Conservation (phyloP, 2,797 vertebrate species). For the Cuculus canorus region DNA sequence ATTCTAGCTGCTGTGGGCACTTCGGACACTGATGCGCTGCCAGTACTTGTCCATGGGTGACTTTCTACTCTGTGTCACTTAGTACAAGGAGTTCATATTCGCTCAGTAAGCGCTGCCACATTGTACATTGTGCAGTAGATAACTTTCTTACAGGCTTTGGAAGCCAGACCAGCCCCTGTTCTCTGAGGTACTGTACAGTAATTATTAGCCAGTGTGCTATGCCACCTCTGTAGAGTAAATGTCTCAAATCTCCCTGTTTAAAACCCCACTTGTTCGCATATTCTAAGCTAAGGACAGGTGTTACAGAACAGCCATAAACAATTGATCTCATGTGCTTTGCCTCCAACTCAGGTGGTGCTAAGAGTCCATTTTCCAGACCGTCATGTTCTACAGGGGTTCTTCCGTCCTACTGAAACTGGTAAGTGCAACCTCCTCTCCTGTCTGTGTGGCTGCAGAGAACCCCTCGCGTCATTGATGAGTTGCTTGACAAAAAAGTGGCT, state of each 20-base stretch:
- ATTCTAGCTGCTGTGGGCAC: background rate
- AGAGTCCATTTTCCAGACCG: conserved; percentile 94
- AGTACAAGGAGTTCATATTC: background rate
- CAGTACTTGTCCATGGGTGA: background rate
- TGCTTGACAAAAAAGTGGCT: background rate
- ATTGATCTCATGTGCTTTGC: background rate
- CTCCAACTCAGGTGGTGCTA: conserved; percentile 85
- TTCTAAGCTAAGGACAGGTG: background rate
- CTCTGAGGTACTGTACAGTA: background rate
- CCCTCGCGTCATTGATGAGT: background rate
- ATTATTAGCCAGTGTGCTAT: background rate
- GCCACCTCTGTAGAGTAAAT: background rate
- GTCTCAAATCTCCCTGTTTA: background rate
- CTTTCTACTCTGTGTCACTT: background rate
- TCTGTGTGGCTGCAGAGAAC: background rate
- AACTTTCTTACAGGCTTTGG: background rate
- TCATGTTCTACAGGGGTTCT: conserved; percentile 92
- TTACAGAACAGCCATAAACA: background rate
- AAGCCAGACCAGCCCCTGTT: background rate
- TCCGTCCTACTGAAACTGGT: conserved; percentile 92
- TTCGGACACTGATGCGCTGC: background rate
- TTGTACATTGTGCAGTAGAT: background rate
- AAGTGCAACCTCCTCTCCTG: background rate
- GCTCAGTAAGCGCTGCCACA: background rate
- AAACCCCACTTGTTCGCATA: background rate